Conservation (phyloP, 2,113 vertebrate species). For the Neolamprologus ventralis region DNA sequence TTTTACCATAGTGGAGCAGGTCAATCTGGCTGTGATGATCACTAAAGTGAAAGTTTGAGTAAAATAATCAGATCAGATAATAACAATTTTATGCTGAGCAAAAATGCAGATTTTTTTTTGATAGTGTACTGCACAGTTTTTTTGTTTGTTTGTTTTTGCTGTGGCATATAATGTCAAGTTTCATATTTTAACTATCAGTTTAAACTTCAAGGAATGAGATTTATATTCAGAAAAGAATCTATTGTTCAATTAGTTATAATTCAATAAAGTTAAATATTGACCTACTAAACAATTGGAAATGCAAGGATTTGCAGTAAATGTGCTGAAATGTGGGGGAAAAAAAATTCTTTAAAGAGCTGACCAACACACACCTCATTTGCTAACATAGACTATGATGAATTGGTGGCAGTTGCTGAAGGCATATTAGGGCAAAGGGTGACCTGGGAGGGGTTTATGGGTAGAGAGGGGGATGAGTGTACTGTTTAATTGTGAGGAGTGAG, state of each 20-base stretch:
- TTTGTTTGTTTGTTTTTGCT: neutral
- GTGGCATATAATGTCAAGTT: no score
- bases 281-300: neutral
- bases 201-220: neutral
- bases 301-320: neutral
- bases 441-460: conserved; percentile 37
- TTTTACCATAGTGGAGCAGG: neutral
- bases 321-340: neutral
- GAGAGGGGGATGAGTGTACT: neutral
- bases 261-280: neutral
- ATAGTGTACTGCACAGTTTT: neutral
- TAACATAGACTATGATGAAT: conserved; percentile 64
- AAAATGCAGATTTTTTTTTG: neutral
- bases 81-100: neutral
- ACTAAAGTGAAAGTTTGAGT: neutral
- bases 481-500: neutral
- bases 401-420: conserved; percentile 71
- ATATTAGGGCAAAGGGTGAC: conserved; percentile 71
- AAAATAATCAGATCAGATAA: neutral
- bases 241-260: neutral
- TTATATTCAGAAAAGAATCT: rapidly evolving
- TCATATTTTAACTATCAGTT: neutral
- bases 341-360: neutral
- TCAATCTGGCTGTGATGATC: neutral
- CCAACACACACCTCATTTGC: conserved; percentile 14